These are phyloP conservation scores for Myripristis murdjan DNA, from an alignment of 2,797 vertebrate genomes.

Conservation along the genomic window DNA sequence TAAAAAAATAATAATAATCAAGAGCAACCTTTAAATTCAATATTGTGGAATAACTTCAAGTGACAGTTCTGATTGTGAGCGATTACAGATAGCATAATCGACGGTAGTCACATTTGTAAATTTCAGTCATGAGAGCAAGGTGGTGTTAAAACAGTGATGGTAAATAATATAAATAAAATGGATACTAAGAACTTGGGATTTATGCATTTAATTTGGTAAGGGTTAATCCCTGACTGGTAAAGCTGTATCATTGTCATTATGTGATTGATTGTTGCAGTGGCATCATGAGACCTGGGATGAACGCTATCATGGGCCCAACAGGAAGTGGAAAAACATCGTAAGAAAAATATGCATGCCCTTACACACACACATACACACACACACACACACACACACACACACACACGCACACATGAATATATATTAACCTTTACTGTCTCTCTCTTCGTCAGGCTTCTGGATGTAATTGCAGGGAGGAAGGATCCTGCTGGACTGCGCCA, in stretches of 20 bases:
- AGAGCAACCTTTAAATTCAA: neutral
- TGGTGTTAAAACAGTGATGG: too few species aligned
- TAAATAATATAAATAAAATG: too few species aligned
- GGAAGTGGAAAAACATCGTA: conserved; percentile 90
- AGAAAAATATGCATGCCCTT: conserved; percentile 47
- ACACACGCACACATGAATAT: neutral
- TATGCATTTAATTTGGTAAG: neutral
- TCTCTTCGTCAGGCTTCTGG: conserved; percentile 78
- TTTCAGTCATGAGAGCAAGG: too few species aligned
- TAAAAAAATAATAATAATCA: neutral
- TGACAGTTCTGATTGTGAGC: neutral
- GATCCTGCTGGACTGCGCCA: conserved; percentile 82
- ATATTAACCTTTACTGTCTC: neutral
- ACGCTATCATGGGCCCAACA: conserved; percentile 88
- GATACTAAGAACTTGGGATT: neutral
- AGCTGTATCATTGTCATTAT: conserved; percentile 2
- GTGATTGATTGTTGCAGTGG: conserved; percentile 77
- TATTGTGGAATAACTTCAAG: neutral
- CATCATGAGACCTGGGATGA: conserved; percentile 87
- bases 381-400: neutral
- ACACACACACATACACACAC: conserved; percentile 6
- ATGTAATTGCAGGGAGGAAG: conserved; percentile 86
- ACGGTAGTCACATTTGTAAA: neutral
- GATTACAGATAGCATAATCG: too few species aligned
- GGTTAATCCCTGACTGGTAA: neutral